Conservation (phyloP, 2,888 invertebrate species). For the Teleiodes luculella region DNA sequence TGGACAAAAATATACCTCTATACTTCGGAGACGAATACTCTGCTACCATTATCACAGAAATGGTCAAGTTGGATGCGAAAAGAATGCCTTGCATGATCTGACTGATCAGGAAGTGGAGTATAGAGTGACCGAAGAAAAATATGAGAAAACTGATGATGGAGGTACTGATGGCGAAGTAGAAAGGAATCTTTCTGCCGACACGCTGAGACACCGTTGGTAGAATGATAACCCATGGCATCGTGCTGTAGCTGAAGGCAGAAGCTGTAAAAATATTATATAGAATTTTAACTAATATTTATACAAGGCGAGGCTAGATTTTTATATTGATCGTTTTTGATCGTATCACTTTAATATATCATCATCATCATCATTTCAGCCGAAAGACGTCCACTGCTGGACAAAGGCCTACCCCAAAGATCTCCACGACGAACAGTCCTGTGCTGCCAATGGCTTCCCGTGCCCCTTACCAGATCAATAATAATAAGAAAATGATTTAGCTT, state of each 20-base stretch:
- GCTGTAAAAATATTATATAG: slow-evolving; percentile 22
- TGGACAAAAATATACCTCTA: slow-evolving; percentile 25
- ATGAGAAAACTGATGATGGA: slow-evolving; percentile 17
- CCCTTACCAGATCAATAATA: not conserved
- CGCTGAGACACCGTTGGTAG: slow-evolving; percentile 20
- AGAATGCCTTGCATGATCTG: slow-evolving; percentile 22
- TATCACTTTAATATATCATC: too few species aligned
- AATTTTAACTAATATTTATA: too few species aligned
- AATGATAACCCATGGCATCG: slow-evolving; percentile 23
- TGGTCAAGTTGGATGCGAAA: slow-evolving; percentile 14
- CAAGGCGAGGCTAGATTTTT: too few species aligned
- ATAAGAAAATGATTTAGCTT: not conserved
- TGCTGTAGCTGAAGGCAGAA: slow-evolving; percentile 22
- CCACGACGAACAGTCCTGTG: too few species aligned
- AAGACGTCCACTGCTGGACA: too few species aligned
- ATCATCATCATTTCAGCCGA: too few species aligned
- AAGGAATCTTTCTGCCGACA: slow-evolving; percentile 24
- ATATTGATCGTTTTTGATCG: too few species aligned
- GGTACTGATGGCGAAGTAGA: slow-evolving; percentile 15
- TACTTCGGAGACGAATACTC: slow-evolving; percentile 28
- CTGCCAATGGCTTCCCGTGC: too few species aligned
- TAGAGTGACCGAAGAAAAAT: slow-evolving; percentile 23
- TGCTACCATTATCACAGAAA: slow-evolving; percentile 22
- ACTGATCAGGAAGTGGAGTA: slow-evolving; percentile 23
- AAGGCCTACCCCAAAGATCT: too few species aligned